These are phyloP conservation scores for Hypsibius dujardini DNA, from an alignment of 1,140 invertebrate species.

Conservation along the genomic window DNA sequence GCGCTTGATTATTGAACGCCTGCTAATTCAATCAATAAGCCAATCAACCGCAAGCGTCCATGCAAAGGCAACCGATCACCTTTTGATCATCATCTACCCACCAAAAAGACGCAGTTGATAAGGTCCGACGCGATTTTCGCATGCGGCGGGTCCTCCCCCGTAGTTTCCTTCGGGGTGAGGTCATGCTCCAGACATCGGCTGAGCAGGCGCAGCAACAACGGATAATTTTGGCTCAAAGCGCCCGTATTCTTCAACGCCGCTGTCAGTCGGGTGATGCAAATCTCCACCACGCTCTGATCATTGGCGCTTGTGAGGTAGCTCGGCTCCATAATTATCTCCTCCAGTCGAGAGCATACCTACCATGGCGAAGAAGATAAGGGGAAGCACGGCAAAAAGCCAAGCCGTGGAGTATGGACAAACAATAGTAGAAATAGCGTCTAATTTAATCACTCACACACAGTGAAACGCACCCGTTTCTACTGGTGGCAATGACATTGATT, in stretches of 20 bases:
- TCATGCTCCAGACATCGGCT: conserved; percentile 72
- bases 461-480: neutral
- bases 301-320: conserved; percentile 60
- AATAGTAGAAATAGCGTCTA: neutral
- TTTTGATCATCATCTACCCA: conserved; percentile 34
- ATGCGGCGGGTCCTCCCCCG: conserved; percentile 73
- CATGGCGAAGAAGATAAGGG: neutral
- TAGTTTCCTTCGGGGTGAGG: conserved; percentile 49
- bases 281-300: conserved; percentile 80
- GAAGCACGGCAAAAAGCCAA: neutral
- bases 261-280: conserved; percentile 68
- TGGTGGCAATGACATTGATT: neutral
- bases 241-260: conserved; percentile 70
- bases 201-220: conserved; percentile 57
- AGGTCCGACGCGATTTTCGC: conserved; percentile 85
- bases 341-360: conserved; percentile 20
- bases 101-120: conserved; percentile 77
- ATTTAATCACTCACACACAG: neutral
- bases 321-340: conserved; percentile 25
- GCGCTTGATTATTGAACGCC: no score
- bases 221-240: conserved; percentile 63
- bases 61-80: no score
- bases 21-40: no score
- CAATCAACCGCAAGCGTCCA: no score
- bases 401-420: conserved; percentile 18